Evolutionary conservation across 2,797 vertebrate species (phyloP), one percentile per base, ranked within the genome.

Genomic region (Anas georgica): DNA sequence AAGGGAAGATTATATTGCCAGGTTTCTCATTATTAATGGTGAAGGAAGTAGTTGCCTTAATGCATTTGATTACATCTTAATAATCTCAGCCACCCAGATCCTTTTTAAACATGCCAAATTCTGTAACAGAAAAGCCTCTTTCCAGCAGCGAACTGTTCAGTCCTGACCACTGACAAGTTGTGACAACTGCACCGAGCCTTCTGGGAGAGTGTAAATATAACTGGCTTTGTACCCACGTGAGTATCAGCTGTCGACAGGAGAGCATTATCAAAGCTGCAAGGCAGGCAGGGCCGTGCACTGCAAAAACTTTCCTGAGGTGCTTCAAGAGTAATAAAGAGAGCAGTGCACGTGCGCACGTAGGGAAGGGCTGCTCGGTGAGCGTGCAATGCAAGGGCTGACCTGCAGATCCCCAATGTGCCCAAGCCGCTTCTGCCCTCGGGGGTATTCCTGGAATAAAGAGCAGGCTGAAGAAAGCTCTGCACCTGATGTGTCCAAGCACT

Each of bases 141-240:
- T 28, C 45, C 1, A 0, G 72, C 86, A 28, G 3, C 10, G 3
- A 93, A 74, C 73, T 6, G 45, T 31, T 73, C 1, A 0, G 83
- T 55, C 77, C 75, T 69, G 39, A 87, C 80, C 81, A 46, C 82
- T 95, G 96, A 96, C 90, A 66, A 94, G 90, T 77, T 94, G 94
- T 90, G 91, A 96, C 96, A 97, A 94, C 95, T 95, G 94, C 93
- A 91, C 69, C 1, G 28, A 93, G 87, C 85, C 93, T 95, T 50
- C 83, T 67, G 83, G 93, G 94, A 91, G 33, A 67, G 91, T 56
- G 93, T 82, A 96, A 95, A 95, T 94, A 86, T 46, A 97, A 79
- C 94, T 4, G 6, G 76, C 88, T 93, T 78, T 54, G 63, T 76
- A 80, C 26, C 87, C 63, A 31, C 4, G 15, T 89, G 94, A 72